Percentiles rank a stretch among this genome's conserved stretches.
These are phyloP conservation scores for Drosophila kikkawai DNA, from an alignment of 1,140 invertebrate species.

Conservation along the genomic window DNA sequence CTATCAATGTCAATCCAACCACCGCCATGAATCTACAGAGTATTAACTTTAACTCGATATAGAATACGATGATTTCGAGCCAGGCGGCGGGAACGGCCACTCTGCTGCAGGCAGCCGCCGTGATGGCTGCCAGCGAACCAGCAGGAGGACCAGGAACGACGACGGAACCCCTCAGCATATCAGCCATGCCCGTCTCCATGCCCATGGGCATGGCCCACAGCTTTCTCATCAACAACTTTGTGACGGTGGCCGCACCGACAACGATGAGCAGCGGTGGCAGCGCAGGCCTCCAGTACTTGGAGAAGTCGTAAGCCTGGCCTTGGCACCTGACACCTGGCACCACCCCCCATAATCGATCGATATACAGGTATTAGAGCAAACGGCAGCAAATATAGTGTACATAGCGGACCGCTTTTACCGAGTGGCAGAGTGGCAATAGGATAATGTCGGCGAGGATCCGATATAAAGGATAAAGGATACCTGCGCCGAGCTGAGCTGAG, in stretches of 20 bases:
- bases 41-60: constrained; percentile 91
- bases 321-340: constrained; percentile 8
- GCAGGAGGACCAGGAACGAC: background rate
- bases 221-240: constrained; percentile 78
- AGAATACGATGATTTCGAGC: constrained; percentile 85
- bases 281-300: constrained; percentile 68
- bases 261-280: constrained; percentile 39
- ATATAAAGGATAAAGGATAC: constrained; percentile 10
- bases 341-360: constrained; percentile 36
- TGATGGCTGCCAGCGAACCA: constrained; percentile 62
- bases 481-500: constrained; percentile 50
- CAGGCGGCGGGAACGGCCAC: constrained; percentile 62
- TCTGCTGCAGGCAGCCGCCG: constrained; percentile 71
- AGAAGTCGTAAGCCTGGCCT: constrained; percentile 57
- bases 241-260: constrained; percentile 70
- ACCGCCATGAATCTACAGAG: constrained; percentile 89
- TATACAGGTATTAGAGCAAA: constrained; percentile 80
- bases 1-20: constrained; percentile 84
- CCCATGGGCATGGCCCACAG: constrained; percentile 74
- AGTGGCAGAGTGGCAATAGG: constrained; percentile 39
- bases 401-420: constrained; percentile 39
- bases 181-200: constrained; percentile 62
- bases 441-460: constrained; percentile 24
- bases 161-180: constrained; percentile 73
- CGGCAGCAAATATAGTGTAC: constrained; percentile 64